These are phyloP conservation scores for Abrostola tripartita DNA, from an alignment of 2,888 invertebrate species.

Conservation along the genomic window DNA sequence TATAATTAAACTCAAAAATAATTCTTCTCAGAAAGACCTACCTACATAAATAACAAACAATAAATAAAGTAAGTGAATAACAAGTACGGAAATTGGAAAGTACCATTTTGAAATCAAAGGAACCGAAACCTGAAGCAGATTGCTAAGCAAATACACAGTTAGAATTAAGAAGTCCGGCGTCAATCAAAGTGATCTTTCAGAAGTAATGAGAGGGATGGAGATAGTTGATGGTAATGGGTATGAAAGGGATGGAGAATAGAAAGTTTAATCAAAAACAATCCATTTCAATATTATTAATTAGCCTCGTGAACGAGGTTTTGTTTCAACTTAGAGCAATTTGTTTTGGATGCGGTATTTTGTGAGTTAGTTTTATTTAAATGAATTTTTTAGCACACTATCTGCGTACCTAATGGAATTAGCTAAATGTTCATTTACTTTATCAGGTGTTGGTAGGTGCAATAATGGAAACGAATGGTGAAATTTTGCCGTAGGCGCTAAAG, in stretches of 20 bases:
- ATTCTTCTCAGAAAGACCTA: background rate
- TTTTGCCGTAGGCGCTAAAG: no score
- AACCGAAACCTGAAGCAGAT: constrained; percentile 61
- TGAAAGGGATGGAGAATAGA: constrained; percentile 52
- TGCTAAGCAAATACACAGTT: constrained; percentile 65
- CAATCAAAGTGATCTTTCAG: constrained; percentile 67
- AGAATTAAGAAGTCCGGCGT: constrained; percentile 58
- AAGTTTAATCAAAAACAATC: constrained; percentile 77
- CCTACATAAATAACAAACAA: constrained; percentile 10
- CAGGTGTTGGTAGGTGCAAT: no score
- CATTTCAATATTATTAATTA: constrained; percentile 80
- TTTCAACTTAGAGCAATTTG: constrained; percentile 9
- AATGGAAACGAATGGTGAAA: no score
- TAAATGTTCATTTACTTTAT: no score
- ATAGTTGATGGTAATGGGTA: constrained; percentile 6
- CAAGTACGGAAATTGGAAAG: constrained; percentile 53
- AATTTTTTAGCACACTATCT: no score
- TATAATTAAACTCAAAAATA: background rate
- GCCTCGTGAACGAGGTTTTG: constrained; percentile 61
- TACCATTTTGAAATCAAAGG: constrained; percentile 52
- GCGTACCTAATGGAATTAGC: no score
- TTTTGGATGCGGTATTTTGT: constrained; percentile 50
- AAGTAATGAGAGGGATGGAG: constrained; percentile 27
- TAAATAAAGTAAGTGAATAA: constrained; percentile 31
- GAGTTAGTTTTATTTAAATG: background rate